These are phyloP conservation scores for Celastrina argiolus DNA, from an alignment of 2,888 invertebrate genomes.

Conservation along the genomic window DNA sequence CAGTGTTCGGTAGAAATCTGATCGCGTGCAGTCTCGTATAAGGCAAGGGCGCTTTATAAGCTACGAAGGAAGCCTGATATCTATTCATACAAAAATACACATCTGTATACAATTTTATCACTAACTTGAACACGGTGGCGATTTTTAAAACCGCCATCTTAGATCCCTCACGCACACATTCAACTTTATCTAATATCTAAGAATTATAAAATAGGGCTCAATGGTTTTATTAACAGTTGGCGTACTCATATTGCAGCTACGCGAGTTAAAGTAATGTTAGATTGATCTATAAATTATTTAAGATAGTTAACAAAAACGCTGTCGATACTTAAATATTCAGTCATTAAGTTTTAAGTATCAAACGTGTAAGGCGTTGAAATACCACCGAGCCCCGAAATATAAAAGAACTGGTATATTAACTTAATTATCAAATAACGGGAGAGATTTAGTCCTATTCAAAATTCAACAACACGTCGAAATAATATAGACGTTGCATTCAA, in stretches of 20 bases:
- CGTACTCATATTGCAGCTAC: not conserved
- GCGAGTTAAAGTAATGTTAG: no score
- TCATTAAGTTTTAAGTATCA: not conserved
- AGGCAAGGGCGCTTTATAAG: slow-evolving; percentile 52
- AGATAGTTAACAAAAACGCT: not conserved
- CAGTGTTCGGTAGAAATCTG: slow-evolving; percentile 12
- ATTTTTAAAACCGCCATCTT: slow-evolving; percentile 26
- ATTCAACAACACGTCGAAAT: not conserved
- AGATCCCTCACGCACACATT: not conserved
- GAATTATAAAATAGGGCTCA: slow-evolving; percentile 9
- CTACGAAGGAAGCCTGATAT: slow-evolving; percentile 52
- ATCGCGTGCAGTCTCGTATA: slow-evolving; percentile 50
- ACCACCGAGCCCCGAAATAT: not conserved
- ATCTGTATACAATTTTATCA: slow-evolving; percentile 36
- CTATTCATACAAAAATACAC: slow-evolving; percentile 53
- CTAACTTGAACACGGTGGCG: slow-evolving; percentile 24
- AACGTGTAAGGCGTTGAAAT: not conserved
- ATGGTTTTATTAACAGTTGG: not conserved
- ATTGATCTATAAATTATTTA: no score
- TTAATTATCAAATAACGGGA: not conserved
- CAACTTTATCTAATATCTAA: not conserved
- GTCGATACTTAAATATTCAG: not conserved
- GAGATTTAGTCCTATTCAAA: not conserved
- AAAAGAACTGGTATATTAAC: slow-evolving; percentile 8
- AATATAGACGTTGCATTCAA: no score